A percentile compares a stretch with the other conserved stretches of the same genome.
Evolutionary conservation across 2,888 invertebrate species (phyloP).

Genomic region (Lampropteryx suffumata): DNA sequence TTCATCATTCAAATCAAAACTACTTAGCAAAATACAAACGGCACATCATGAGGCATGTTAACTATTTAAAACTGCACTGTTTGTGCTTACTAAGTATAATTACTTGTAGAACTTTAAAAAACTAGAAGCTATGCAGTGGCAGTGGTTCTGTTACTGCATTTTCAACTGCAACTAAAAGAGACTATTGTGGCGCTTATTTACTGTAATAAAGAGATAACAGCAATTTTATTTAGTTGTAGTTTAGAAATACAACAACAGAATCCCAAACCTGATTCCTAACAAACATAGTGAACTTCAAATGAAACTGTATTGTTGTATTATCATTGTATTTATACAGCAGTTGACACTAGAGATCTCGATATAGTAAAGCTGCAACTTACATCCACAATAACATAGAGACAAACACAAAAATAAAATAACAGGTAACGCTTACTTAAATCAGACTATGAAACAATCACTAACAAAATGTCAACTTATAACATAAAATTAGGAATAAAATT

Average conservation of each 20-base stretch:
- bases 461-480: slow-evolving; percentile 62
- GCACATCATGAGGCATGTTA: slow-evolving; percentile 25
- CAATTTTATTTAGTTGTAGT: too few species aligned
- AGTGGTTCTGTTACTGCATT: too few species aligned
- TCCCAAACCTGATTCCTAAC: too few species aligned
- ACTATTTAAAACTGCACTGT: slow-evolving; percentile 13
- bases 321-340: slow-evolving; percentile 1
- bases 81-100: too few species aligned
- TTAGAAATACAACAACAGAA: too few species aligned
- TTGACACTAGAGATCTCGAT: slow-evolving; percentile 26
- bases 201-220: too few species aligned
- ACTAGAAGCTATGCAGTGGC: too few species aligned
- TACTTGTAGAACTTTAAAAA: too few species aligned
- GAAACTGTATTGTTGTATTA: background rate
- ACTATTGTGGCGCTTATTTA: too few species aligned
- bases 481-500: slow-evolving; percentile 55
- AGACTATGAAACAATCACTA: slow-evolving; percentile 71
- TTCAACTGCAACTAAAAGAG: too few species aligned
- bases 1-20: slow-evolving; percentile 26
- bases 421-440: slow-evolving; percentile 71
- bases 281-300: background rate
- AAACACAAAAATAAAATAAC: slow-evolving; percentile 63
- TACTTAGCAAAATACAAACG: slow-evolving; percentile 30
- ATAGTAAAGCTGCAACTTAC: slow-evolving; percentile 16
- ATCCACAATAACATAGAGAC: slow-evolving; percentile 23